These are phyloP conservation scores for Apogon hyalosoma DNA, from an alignment of 2,797 vertebrate species.

Conservation along the genomic window DNA sequence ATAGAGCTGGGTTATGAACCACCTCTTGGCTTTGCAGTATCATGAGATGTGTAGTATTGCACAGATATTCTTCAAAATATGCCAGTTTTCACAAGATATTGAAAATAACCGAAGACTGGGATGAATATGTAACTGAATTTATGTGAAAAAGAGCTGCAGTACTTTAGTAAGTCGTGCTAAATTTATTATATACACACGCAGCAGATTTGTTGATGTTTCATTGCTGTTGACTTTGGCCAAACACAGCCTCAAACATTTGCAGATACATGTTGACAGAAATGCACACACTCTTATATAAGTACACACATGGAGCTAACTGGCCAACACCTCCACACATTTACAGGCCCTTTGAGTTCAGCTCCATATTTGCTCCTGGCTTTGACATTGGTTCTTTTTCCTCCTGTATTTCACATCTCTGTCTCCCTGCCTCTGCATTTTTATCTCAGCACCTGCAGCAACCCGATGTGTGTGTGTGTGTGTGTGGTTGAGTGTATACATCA, in stretches of 20 bases:
- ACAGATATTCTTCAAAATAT: too few relatives aligned
- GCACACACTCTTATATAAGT: background rate
- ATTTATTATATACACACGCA: background rate
- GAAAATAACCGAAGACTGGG: too few relatives aligned
- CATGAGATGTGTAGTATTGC: too few relatives aligned
- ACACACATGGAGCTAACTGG: slow-evolving; percentile 1
- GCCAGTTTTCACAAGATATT: too few relatives aligned
- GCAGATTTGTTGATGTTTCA: slow-evolving; percentile 20
- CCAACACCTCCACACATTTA: slow-evolving; percentile 9
- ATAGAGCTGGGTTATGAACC: too few relatives aligned
- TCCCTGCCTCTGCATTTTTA: slow-evolving; percentile 49
- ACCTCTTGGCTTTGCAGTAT: too few relatives aligned
- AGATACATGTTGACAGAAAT: slow-evolving; percentile 17
- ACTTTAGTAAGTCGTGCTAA: too few relatives aligned
- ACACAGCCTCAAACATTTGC: slow-evolving; percentile 34
- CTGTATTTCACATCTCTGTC: slow-evolving; percentile 35
- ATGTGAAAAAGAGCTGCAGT: too few relatives aligned
- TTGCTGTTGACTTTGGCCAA: slow-evolving; percentile 8
- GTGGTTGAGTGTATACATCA: slow-evolving; percentile 2
- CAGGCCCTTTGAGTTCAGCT: slow-evolving; percentile 28
- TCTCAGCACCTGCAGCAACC: slow-evolving; percentile 55
- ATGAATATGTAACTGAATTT: too few relatives aligned
- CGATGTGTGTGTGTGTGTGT: slow-evolving; percentile 15
- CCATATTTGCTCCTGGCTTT: slow-evolving; percentile 48
- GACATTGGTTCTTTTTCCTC: slow-evolving; percentile 29